Evolutionary conservation across 2,797 vertebrate genomes (phyloP), one percentile per base, ranked within the genome.

Genomic region (Odontamblyopus lacepedii): DNA sequence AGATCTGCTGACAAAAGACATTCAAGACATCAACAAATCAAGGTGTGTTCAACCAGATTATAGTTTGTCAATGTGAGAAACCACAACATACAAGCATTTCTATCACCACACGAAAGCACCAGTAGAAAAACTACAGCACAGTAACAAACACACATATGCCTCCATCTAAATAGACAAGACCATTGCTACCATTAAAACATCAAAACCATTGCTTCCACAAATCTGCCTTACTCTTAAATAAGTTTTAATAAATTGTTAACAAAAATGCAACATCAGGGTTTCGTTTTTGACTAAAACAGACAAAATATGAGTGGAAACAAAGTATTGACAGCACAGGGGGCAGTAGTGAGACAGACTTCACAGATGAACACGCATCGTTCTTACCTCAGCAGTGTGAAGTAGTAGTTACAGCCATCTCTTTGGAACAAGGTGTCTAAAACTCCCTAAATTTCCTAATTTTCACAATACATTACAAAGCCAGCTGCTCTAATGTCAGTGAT

Each of bases 121-220:
- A 59, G 81, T 69, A 76, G 30, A 73, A 70, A 85, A 35, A 61
- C 83, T 77, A 78, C 76, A 74, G 74, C 73, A 89, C 75, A 69
- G 32, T 27, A 69, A 69, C 76, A 70, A 74, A 86, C 9, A 84
- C 73, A 87, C 51, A 38, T 19, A 80, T 77, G 84, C 82, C 73
- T 85, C 79, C 72, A 71, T 87, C 77, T 89, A 84, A 73, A 41
- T 60, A 63, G 70, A 84, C 81, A 77, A 38, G 77, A n/a, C 48
- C 79, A 76, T 70, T 69, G 72, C 66, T 78, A 84, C 63, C 27
- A 68, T 67, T 60, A 85, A 75, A 63, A 87, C 86, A 87, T 74
- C 68, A 86, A 78, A 41, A 80, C 78, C 81, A 91, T 92, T 91
- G 92, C 92, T 93, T 94, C 92, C 91, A 93, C 85, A 92, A 86